Conservation (phyloP, 2,888 invertebrate genomes). For the Tinea trinotella region DNA sequence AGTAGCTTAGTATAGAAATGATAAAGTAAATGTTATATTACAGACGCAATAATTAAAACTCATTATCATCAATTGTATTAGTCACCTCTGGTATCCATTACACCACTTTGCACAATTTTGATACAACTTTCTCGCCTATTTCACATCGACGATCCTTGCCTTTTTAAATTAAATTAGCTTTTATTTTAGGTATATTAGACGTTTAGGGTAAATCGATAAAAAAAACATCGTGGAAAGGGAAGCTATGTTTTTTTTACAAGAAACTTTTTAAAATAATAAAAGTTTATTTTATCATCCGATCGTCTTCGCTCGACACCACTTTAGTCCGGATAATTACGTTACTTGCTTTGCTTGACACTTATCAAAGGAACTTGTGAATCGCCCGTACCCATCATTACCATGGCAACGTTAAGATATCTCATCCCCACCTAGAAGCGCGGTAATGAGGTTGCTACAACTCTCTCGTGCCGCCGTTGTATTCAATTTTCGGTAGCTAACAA, state of each 20-base stretch:
- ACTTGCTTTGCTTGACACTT: slow-evolving; percentile 13
- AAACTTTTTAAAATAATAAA: not conserved
- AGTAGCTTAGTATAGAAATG: no score
- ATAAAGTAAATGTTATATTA: no score
- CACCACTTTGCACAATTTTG: no score
- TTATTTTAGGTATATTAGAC: no score
- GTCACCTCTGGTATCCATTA: no score
- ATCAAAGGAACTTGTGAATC: not conserved
- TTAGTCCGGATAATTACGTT: slow-evolving; percentile 10
- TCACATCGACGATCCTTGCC: no score
- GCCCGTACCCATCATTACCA: slow-evolving; percentile 10
- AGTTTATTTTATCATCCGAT: slow-evolving; percentile 1
- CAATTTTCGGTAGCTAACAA: slow-evolving; percentile 14
- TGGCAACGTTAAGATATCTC: not conserved
- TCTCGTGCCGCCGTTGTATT: slow-evolving; percentile 7
- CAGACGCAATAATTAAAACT: no score
- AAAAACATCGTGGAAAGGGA: not conserved
- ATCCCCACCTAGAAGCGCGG: slow-evolving; percentile 5
- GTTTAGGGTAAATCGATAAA: not conserved
- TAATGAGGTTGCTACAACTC: slow-evolving; percentile 14
- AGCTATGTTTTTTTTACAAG: slow-evolving; percentile 1
- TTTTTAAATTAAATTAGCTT: no score
- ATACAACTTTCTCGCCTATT: no score
- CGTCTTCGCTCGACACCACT: not conserved
- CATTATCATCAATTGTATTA: no score